Conservation (phyloP, 2,888 invertebrate genomes). For the Dasypolia templi region DNA sequence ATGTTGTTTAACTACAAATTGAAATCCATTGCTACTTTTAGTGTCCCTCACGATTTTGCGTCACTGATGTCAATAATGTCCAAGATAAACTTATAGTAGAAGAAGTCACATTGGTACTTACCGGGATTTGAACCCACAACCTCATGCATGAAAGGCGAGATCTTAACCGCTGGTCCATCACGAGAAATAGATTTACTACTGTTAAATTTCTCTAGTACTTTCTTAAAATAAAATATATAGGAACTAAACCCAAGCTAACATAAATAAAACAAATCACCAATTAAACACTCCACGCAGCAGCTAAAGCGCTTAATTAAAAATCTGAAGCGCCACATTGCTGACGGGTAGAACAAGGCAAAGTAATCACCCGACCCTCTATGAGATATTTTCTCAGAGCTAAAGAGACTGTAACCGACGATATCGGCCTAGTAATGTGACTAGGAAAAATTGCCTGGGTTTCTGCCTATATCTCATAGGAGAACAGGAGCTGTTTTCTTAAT, state of each 20-base stretch:
- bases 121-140: no score
- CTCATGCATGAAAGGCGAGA: no score
- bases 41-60: no score
- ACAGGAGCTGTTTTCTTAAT: conserved; percentile 66
- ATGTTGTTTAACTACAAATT: no score
- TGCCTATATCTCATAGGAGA: conserved; percentile 48
- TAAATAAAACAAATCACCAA: conserved; percentile 7
- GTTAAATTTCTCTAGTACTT: no score
- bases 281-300: neutral
- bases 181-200: no score
- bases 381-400: conserved; percentile 47
- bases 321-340: conserved; percentile 43
- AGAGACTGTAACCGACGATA: conserved; percentile 54
- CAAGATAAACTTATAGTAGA: no score
- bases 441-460: conserved; percentile 49
- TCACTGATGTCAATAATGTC: no score
- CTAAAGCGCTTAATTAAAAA: conserved; percentile 47
- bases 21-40: no score
- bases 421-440: conserved; percentile 57
- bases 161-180: no score
- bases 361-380: conserved; percentile 48
- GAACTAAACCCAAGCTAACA: no score
- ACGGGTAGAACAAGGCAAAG: conserved; percentile 45
- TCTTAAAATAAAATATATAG: neutral
- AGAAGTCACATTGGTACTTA: no score